These are phyloP conservation scores for Cosmopolites sordidus DNA, from an alignment of 2,888 invertebrate genomes.

Conservation along the genomic window DNA sequence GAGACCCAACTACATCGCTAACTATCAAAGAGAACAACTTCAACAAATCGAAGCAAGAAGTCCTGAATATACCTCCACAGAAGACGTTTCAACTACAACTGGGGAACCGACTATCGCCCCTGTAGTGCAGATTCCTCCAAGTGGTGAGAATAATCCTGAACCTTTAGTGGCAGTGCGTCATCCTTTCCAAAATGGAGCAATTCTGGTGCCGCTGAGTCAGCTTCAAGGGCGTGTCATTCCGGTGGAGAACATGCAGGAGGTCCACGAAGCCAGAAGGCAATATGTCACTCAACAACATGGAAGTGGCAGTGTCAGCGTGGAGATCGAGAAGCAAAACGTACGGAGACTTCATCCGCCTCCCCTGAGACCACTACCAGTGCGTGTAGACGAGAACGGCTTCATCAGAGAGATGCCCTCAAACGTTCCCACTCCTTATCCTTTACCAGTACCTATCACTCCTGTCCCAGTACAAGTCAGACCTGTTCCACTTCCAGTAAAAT, in stretches of 20 bases:
- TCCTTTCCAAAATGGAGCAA: slow-evolving; percentile 43
- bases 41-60: slow-evolving; percentile 33
- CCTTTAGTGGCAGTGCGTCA: slow-evolving; percentile 49
- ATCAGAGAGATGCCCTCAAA: slow-evolving; percentile 39
- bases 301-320: slow-evolving; percentile 28
- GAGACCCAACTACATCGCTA: slow-evolving; percentile 33
- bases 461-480: slow-evolving; percentile 33
- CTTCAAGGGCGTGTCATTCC: slow-evolving; percentile 37
- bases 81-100: slow-evolving; percentile 45
- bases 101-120: slow-evolving; percentile 53
- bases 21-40: slow-evolving; percentile 32
- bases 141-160: slow-evolving; percentile 34
- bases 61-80: slow-evolving; percentile 32
- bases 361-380: slow-evolving; percentile 43
- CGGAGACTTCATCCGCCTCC: slow-evolving; percentile 32
- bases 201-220: slow-evolving; percentile 44
- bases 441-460: slow-evolving; percentile 34
- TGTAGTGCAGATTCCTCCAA: slow-evolving; percentile 53
- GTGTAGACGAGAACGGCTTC: slow-evolving; percentile 45
- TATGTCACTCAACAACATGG: slow-evolving; percentile 27
- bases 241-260: slow-evolving; percentile 31
- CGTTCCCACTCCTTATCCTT: slow-evolving; percentile 35
- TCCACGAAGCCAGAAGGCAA: slow-evolving; percentile 32
- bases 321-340: slow-evolving; percentile 41
- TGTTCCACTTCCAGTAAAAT: slow-evolving; percentile 26